phyloP scores from a whole-genome alignment of 2,113 vertebrate species.

The Motacilla tschutschensis region DNA sequence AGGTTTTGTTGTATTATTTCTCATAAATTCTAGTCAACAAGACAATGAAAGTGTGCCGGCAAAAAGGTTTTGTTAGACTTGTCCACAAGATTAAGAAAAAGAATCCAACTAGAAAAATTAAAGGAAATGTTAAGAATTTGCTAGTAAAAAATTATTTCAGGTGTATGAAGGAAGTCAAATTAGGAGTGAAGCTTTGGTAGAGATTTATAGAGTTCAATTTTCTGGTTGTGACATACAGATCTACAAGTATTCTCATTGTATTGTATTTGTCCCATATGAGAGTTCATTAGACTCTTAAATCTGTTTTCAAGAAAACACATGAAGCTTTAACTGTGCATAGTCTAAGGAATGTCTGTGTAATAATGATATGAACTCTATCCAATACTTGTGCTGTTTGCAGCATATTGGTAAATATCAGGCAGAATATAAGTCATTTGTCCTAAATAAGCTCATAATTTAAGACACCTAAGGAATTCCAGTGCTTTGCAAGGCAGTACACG shows the following conservation, averaged over 20 bases:
- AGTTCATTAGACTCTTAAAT: not conserved
- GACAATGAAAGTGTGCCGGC: not conserved
- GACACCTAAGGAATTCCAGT: slow-evolving; percentile 32
- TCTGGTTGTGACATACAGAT: not conserved
- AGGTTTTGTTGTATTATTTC: not conserved
- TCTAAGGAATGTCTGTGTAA: not conserved
- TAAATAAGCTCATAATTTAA: slow-evolving; percentile 30
- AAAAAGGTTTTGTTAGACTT: not conserved
- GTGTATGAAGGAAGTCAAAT: not conserved
- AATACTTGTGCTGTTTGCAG: not conserved
- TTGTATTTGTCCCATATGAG: not conserved
- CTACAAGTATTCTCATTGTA: not conserved
- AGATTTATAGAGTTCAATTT: not conserved
- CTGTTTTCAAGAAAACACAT: not conserved
- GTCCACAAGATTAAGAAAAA: not conserved
- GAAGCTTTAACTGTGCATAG: not conserved
- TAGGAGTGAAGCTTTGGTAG: not conserved
- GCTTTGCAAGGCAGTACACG: slow-evolving; percentile 31
- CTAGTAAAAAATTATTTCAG: not conserved
- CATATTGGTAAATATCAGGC: slow-evolving; percentile 2
- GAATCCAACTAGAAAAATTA: not conserved
- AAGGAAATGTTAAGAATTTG: not conserved
- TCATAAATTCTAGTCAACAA: not conserved
- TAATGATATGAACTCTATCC: not conserved
- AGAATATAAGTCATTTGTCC: slow-evolving; percentile 3